Base-by-base conservation (phyloP, 2,113 vertebrate species). In the Pedionomus torquatus region DNA sequence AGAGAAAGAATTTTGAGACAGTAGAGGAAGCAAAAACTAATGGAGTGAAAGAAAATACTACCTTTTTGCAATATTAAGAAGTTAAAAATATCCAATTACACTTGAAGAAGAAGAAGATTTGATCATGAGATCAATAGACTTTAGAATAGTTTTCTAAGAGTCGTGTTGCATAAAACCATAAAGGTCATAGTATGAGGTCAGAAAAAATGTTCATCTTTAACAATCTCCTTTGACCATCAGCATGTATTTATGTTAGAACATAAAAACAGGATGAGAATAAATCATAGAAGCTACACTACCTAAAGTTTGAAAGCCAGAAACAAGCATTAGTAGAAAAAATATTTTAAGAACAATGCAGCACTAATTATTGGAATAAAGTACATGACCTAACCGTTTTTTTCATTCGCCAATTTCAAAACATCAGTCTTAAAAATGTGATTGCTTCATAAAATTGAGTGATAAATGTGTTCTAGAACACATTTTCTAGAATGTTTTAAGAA, bases 111-210 rank as follows among this genome's bases (percentile, higher is more conserved):
- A 63, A 60, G 80, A 90, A 75, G 66, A 83, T 86, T 88, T 89
- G 64, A 81, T 74, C n/a, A 68, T 20, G 64, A 83, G 85, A 96
- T 94, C 93, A 89, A 93, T 89, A 94, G 65, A 48, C 24, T 74
- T 86, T 44, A 43, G 75, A 88, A 86, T 35, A 64, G 64, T 92
- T 92, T 96, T 86, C 76, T 31, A 74, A 63, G 85, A 60, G 46
- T 31, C 44, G 30, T 57, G 30, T 31, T 84, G 57, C 83, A 68
- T 84, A 89, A 93, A 82, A 93, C 46, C 66, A 48, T 81, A 72
- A 68, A 90, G 68, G 71, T 93, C 33, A 64, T 12, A 26, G 65
- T 17, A 61, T 0, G 1, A 85, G 63, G 94, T 90, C 83, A 89
- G 80, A 66, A 85, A 44, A 77, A 80, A 86, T 31, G 49, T 55